Conservation (phyloP, 2,113 vertebrate genomes). For the Callospermophilus lateralis region DNA sequence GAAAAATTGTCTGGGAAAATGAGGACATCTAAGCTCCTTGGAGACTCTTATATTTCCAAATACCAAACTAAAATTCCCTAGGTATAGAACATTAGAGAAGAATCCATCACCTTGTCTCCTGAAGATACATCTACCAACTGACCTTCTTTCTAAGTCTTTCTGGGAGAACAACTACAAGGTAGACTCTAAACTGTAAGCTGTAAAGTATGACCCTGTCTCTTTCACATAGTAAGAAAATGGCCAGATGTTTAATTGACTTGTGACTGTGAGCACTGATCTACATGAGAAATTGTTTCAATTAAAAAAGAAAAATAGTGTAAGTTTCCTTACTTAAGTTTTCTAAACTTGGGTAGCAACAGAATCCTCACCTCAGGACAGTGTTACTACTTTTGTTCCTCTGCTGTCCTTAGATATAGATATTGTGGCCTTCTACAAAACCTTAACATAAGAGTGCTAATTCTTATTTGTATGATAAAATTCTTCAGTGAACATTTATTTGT, state of each 20-base stretch:
- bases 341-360: neutral
- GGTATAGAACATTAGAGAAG: constrained; percentile 82
- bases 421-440: neutral
- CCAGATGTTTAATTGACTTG: neutral
- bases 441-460: neutral
- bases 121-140: constrained; percentile 87
- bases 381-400: neutral
- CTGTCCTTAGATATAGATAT: neutral
- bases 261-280: neutral
- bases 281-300: neutral
- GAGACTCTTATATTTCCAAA: neutral
- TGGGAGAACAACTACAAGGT: constrained; percentile 90
- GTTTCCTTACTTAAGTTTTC: neutral
- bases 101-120: constrained; percentile 82
- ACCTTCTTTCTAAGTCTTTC: constrained; percentile 87
- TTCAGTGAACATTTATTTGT: neutral
- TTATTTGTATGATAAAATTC: neutral
- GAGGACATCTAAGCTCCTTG: neutral
- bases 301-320: neutral
- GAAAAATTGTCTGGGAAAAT: neutral
- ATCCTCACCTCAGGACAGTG: neutral
- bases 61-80: constrained; percentile 60
- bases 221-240: neutral
- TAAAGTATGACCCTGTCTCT: neutral
- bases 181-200: neutral